Evolutionary conservation across 1,140 invertebrate genomes (phyloP).

Genomic region (Gryllus bimaculatus): DNA sequence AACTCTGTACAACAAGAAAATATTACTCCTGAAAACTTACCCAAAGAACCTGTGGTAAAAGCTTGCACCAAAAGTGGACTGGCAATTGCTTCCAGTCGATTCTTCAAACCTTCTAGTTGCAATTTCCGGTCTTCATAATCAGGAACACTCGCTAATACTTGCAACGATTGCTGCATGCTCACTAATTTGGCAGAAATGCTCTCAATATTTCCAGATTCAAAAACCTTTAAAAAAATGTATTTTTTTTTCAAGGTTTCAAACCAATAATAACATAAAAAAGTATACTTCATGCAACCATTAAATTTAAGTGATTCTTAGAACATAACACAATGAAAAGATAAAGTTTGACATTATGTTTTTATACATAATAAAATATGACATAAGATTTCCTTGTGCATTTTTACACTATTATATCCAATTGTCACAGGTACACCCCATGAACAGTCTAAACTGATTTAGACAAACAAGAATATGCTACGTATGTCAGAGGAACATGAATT

Average conservation of each 20-base stretch:
- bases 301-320: no score
- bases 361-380: no score
- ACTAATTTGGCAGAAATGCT: slow-evolving; percentile 60
- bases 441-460: no score
- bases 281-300: background rate
- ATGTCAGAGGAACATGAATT: no score
- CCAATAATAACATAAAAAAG: slow-evolving; percentile 3
- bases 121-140: slow-evolving; percentile 75
- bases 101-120: slow-evolving; percentile 82
- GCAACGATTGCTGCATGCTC: slow-evolving; percentile 69
- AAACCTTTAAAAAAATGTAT: slow-evolving; percentile 35
- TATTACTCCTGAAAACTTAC: slow-evolving; percentile 35
- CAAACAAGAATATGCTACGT: no score
- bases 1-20: no score
- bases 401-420: no score
- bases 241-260: background rate
- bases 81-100: slow-evolving; percentile 77
- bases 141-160: slow-evolving; percentile 69
- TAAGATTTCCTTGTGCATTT: no score
- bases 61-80: slow-evolving; percentile 77
- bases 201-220: slow-evolving; percentile 51
- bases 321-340: no score
- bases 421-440: no score
- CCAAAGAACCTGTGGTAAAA: slow-evolving; percentile 61
- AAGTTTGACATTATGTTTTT: no score